Conservation (phyloP, 2,113 vertebrate genomes). For the Meleagris gallopavo region DNA sequence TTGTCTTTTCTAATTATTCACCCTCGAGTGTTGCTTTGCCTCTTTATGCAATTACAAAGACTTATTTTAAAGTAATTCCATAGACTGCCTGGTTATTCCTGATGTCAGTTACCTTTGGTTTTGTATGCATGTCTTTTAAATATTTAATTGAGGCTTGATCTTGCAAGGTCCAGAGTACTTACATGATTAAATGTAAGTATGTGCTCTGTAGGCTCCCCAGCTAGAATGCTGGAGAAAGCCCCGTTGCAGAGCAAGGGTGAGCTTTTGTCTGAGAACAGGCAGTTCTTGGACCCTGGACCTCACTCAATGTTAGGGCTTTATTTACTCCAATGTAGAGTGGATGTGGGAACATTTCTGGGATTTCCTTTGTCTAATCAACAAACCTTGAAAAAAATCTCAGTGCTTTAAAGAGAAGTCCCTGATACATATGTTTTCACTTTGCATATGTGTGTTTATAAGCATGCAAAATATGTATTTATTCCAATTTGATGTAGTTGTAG, state of each 20-base stretch:
- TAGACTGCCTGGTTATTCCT: not conserved
- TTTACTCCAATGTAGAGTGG: not conserved
- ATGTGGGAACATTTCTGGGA: not conserved
- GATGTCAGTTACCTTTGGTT: not conserved
- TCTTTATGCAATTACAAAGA: not conserved
- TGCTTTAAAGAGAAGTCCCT: not conserved
- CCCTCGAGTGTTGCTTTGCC: not conserved
- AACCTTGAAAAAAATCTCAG: not conserved
- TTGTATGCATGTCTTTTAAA: not conserved
- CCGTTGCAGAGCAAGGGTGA: not conserved
- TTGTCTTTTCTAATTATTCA: not conserved
- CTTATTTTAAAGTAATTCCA: not conserved
- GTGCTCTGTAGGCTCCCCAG: not conserved
- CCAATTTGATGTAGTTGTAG: not conserved
- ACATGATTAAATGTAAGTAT: not conserved
- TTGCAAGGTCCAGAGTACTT: not conserved
- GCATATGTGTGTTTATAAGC: not conserved
- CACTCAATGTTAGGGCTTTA: not conserved
- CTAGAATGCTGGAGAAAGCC: not conserved
- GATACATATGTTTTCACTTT: not conserved
- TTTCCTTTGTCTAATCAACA: not conserved
- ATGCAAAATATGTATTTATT: constrained; percentile 34
- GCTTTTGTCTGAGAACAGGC: not conserved
- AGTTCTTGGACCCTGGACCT: not conserved
- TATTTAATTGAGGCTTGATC: constrained; percentile 39